These are phyloP conservation scores for Podocnemis expansa DNA, from an alignment of 2,113 vertebrate genomes.

Conservation along the genomic window DNA sequence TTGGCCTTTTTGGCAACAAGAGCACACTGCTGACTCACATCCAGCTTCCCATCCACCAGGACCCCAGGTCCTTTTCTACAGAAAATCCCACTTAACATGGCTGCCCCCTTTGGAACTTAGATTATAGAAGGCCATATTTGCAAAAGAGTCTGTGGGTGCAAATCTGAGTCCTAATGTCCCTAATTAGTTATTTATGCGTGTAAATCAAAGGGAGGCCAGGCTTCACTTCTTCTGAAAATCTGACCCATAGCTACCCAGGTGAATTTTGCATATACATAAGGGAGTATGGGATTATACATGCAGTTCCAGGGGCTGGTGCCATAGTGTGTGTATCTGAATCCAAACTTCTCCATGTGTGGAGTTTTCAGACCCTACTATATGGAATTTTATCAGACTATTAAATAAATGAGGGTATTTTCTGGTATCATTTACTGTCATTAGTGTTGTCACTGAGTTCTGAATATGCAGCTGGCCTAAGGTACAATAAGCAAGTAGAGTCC, in stretches of 20 bases:
- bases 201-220: neutral
- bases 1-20: no score
- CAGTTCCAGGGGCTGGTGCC: neutral
- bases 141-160: neutral
- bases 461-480: neutral
- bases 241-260: neutral
- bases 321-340: neutral
- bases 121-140: neutral
- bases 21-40: no score
- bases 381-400: neutral
- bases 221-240: neutral
- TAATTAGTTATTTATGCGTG: neutral
- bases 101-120: no score
- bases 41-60: no score
- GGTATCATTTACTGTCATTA: neutral
- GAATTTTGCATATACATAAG: neutral
- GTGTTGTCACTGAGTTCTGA: neutral
- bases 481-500: neutral
- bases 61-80: no score
- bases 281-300: neutral
- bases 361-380: neutral
- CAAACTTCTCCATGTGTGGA: neutral
- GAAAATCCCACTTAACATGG: no score
- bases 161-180: neutral
- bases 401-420: accelerated